Conservation (phyloP, 2,888 invertebrate species). For the Ectemnius lituratus region DNA sequence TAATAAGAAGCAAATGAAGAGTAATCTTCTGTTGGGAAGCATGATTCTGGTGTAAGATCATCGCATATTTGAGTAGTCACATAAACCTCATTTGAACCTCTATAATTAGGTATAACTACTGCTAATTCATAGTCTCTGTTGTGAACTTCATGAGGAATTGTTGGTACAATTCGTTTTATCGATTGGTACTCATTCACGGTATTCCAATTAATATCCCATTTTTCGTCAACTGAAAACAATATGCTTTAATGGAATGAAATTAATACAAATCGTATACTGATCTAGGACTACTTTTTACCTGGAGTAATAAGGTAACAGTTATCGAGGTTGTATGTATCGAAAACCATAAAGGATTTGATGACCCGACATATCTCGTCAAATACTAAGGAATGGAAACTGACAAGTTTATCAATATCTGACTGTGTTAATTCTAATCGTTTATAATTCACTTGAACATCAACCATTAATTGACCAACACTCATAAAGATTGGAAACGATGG, state of each 20-base stretch:
- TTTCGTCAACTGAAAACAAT: slow-evolving; percentile 56
- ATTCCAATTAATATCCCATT: slow-evolving; percentile 82
- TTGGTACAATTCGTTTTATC: slow-evolving; percentile 68
- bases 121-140: slow-evolving; percentile 83
- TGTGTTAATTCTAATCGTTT: slow-evolving; percentile 77
- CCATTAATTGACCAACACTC: slow-evolving; percentile 81
- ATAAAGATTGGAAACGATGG: slow-evolving; percentile 87
- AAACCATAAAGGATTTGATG: slow-evolving; percentile 82
- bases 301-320: slow-evolving; percentile 77
- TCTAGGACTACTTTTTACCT: slow-evolving; percentile 51
- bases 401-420: slow-evolving; percentile 79
- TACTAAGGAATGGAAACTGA: slow-evolving; percentile 86
- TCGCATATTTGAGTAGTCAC: slow-evolving; percentile 85
- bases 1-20: slow-evolving; percentile 88
- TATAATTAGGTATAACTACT: slow-evolving; percentile 93
- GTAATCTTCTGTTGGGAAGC: slow-evolving; percentile 83
- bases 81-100: slow-evolving; percentile 78
- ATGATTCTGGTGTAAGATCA: slow-evolving; percentile 83
- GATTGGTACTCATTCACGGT: slow-evolving; percentile 78
- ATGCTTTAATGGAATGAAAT: not conserved
- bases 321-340: slow-evolving; percentile 80
- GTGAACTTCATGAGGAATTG: slow-evolving; percentile 79
- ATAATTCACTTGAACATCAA: slow-evolving; percentile 80
- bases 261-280: not conserved
- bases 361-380: slow-evolving; percentile 85